Evolutionary conservation across 2,888 invertebrate species (phyloP).

Genomic region (Panzeria rudis): DNA sequence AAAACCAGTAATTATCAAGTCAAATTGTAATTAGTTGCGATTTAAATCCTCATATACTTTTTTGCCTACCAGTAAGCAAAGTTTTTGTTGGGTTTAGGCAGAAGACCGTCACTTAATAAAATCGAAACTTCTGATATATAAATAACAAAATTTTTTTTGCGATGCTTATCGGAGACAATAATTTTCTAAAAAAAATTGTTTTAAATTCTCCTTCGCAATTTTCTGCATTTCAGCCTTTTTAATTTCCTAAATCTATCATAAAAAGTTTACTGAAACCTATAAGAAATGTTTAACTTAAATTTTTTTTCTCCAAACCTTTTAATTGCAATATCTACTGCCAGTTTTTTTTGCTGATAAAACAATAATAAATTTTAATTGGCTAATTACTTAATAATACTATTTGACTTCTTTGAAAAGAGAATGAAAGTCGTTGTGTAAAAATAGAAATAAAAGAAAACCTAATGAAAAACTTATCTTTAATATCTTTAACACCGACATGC

Average conservation of each 20-base stretch:
- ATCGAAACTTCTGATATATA: no score
- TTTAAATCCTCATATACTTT: no score
- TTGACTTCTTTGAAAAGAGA: constrained; percentile 65
- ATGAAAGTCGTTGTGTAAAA: constrained; percentile 35
- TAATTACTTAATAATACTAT: constrained; percentile 81
- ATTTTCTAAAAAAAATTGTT: not conserved
- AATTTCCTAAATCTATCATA: not conserved
- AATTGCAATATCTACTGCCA: not conserved
- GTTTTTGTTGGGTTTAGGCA: no score
- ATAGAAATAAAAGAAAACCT: constrained; percentile 12
- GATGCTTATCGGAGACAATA: no score
- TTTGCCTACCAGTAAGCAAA: no score
- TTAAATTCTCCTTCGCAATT: not conserved
- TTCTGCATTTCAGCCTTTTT: no score
- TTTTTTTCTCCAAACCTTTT: not conserved
- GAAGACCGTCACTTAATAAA: no score
- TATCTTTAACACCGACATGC: constrained; percentile 49
- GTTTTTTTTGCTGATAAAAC: constrained; percentile 25
- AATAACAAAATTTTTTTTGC: no score
- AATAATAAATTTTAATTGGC: constrained; percentile 80
- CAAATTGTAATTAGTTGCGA: no score
- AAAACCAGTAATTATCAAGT: no score
- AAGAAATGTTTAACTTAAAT: constrained; percentile 8
- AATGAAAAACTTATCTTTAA: constrained; percentile 52
- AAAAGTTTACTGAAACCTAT: not conserved